Evolutionary conservation across 2,797 vertebrate genomes (phyloP).

Genomic region (Gouania willdenowi): DNA sequence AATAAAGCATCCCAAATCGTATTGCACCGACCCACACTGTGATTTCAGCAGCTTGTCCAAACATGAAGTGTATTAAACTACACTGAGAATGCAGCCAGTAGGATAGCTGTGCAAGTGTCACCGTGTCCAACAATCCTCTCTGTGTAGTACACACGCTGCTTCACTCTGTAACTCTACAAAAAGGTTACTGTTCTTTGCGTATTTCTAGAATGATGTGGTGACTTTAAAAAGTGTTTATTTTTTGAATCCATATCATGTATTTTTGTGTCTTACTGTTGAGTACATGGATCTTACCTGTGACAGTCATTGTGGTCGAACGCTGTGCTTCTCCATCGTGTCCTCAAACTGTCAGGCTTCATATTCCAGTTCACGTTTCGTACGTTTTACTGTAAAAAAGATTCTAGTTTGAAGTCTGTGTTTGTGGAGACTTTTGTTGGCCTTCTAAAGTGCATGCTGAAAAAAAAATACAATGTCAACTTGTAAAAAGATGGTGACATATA

Average conservation of each 20-base stretch:
- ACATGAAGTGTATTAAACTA: too few species aligned
- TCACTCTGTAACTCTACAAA: constrained; percentile 56
- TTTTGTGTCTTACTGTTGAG: constrained; percentile 83
- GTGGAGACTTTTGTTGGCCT: constrained; percentile 84
- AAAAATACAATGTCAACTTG: constrained; percentile 75
- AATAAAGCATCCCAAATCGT: constrained; percentile 63
- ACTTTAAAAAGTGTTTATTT: constrained; percentile 66
- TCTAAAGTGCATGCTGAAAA: constrained; percentile 86
- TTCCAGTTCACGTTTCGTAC: constrained; percentile 69
- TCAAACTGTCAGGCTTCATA: constrained; percentile 72
- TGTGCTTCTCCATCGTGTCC: constrained; percentile 78
- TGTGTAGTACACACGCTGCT: constrained; percentile 68
- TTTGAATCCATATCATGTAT: constrained; percentile 73
- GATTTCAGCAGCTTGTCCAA: constrained; percentile 61
- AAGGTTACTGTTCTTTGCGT: constrained; percentile 56
- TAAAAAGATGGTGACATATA: constrained; percentile 36
- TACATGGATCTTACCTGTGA: constrained; percentile 74
- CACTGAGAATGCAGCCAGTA: too few species aligned
- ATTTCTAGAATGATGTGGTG: constrained; percentile 51
- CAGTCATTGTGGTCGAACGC: constrained; percentile 76
- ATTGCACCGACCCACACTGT: constrained; percentile 74
- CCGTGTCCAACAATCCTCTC: constrained; percentile 56
- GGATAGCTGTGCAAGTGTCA: constrained; percentile 34
- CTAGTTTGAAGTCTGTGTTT: constrained; percentile 78
- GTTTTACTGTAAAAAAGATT: constrained; percentile 73